Percentiles rank a stretch among this genome's conserved stretches.
phyloP scores from a whole-genome alignment of 2,888 invertebrate genomes.

The Tetramorium bicarinatum region DNA sequence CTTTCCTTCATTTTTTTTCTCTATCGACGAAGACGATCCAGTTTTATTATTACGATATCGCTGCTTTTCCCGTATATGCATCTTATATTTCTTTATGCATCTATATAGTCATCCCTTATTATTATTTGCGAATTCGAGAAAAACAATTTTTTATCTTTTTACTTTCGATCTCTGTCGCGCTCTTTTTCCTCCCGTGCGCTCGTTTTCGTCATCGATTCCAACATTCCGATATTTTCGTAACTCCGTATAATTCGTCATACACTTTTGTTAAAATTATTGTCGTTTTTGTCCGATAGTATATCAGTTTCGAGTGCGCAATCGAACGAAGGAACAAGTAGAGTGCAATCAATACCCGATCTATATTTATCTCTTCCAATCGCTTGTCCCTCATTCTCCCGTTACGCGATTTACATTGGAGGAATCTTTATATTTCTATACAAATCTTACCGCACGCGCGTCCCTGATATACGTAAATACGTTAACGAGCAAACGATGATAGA shows the following conservation, averaged over 20 bases:
- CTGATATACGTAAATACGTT: conserved; percentile 74
- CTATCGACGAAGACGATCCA: conserved; percentile 14
- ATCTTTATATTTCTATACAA: conserved; percentile 74
- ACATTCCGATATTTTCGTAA: background rate
- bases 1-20: conserved; percentile 25
- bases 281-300: background rate
- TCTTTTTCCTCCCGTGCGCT: background rate
- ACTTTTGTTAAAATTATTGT: conserved; percentile 4
- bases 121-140: background rate
- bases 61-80: conserved; percentile 10
- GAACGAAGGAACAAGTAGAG: conserved; percentile 34
- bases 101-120: background rate
- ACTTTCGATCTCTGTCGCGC: background rate
- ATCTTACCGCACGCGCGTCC: conserved; percentile 74
- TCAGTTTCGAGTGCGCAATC: conserved; percentile 7
- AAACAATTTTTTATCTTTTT: background rate
- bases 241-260: background rate
- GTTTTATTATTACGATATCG: conserved; percentile 19
- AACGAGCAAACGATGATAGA: conserved; percentile 39
- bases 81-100: conserved; percentile 1
- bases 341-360: conserved; percentile 47
- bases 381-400: conserved; percentile 49
- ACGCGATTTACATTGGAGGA: conserved; percentile 38
- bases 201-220: conserved; percentile 15
- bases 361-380: conserved; percentile 57